Evolutionary conservation across 2,888 invertebrate species (phyloP), one percentile per base, ranked within the genome.

Genomic region (Noctua comes): DNA sequence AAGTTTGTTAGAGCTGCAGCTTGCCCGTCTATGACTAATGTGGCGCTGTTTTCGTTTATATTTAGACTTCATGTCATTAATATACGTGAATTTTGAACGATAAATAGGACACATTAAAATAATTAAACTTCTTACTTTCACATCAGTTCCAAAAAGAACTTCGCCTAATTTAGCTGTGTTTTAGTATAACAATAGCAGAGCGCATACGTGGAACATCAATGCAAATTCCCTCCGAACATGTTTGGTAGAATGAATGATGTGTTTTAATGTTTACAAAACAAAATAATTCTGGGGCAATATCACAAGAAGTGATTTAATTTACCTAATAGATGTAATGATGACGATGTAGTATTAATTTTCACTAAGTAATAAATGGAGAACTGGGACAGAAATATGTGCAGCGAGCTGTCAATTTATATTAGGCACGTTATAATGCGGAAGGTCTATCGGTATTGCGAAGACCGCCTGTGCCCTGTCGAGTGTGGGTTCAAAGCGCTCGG

Each of bases 401-500:
- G 46, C 40, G 18, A 73, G 64, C 48, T 84, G 76, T 73, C 75
- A 77, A 79, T 79, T 77, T 83, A 79, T 86, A 80, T 88, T 84
- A 77, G 78, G 77, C 82, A 74, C 68, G 69, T 73, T 88, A 89
- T 88, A 92, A 94, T 91, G 92, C 94, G 93, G 93, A 94, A 94
- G 93, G 91, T 91, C 88, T 93, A 92, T 93, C 91, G 90, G 91
- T 94, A 92, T 93, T 92, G 94, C 92, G 90, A 93, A 91, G 94
- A 92, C 90, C 91, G 92, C 89, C 88, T 92, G 91, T 92, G 93
- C 91, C 92, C 90, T 90, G 92, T 88, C 88, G 91, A 92, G 90
- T 91, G 90, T 88, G 94, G 91, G 95, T 95, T 95, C 95, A 95
- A 94, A 95, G 95, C 93, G 94, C 94, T 94, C 92, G 85, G 90